Conservation (phyloP, 1,140 invertebrate species). For the Armadillidium nasatum region DNA sequence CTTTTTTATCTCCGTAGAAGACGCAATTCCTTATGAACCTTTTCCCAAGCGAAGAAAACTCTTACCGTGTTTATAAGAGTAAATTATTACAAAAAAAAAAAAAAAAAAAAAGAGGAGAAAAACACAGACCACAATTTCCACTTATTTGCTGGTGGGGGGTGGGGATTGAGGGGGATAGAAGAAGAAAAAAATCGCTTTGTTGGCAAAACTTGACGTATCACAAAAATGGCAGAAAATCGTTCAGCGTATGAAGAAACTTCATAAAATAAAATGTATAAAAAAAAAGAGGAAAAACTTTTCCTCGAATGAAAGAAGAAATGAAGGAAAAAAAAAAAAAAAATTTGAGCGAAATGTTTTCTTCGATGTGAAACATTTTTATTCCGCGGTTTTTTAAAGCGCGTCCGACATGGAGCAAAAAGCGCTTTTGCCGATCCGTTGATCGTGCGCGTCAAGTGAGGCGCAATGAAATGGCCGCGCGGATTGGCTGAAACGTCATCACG, state of each 20-base stretch:
- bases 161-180: no score
- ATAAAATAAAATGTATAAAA: no score
- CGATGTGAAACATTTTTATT: no score
- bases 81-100: neutral
- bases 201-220: slow-evolving; percentile 12
- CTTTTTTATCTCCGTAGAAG: neutral
- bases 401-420: no score
- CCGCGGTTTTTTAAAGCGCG: no score
- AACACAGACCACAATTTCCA: no score
- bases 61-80: neutral
- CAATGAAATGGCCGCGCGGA: no score
- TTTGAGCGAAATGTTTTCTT: neutral
- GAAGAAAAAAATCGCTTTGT: neutral
- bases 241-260: slow-evolving; percentile 2
- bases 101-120: no score
- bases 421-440: no score
- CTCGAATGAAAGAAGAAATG: neutral
- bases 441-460: no score
- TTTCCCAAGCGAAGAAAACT: neutral
- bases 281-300: neutral
- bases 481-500: no score
- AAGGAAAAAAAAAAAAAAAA: neutral
- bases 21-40: neutral
- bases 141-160: no score
- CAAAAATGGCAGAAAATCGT: slow-evolving; percentile 4